Conservation (phyloP, 1,140 invertebrate species). For the Branchinecta lynchi region DNA sequence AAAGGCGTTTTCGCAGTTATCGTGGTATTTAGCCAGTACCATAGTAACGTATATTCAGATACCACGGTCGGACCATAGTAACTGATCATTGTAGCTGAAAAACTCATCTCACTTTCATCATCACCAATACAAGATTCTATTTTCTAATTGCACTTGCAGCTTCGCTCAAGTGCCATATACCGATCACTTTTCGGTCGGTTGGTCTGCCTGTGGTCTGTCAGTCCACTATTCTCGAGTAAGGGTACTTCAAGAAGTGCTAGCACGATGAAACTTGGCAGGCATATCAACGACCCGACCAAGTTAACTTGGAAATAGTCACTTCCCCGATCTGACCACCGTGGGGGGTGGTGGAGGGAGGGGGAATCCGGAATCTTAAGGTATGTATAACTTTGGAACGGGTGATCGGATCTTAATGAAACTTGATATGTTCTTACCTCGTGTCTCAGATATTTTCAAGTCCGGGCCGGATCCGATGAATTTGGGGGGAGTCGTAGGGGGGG, state of each 20-base stretch:
- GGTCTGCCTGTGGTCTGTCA: too few species aligned
- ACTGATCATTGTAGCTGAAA: too few species aligned
- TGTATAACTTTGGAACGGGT: neutral
- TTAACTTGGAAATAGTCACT: neutral
- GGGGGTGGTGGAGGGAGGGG: neutral
- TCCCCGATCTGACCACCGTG: neutral
- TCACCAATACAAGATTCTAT: too few species aligned
- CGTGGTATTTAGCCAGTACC: too few species aligned
- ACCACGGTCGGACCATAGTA: too few species aligned
- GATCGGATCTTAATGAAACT: constrained; percentile 9
- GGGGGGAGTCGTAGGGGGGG: neutral
- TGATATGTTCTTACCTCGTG: neutral
- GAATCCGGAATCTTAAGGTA: neutral
- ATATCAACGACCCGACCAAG: neutral
- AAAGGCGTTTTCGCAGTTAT: too few species aligned
- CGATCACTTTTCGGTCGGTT: too few species aligned
- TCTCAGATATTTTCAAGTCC: neutral
- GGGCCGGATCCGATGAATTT: neutral
- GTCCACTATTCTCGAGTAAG: too few species aligned
- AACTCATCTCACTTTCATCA: too few species aligned
- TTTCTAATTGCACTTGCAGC: too few species aligned
- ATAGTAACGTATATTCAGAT: too few species aligned
- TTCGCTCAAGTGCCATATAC: too few species aligned
- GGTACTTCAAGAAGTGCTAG: neutral
- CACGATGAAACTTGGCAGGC: neutral